Evolutionary conservation across 2,797 vertebrate genomes (phyloP).

Genomic region (Chelon auratus): DNA sequence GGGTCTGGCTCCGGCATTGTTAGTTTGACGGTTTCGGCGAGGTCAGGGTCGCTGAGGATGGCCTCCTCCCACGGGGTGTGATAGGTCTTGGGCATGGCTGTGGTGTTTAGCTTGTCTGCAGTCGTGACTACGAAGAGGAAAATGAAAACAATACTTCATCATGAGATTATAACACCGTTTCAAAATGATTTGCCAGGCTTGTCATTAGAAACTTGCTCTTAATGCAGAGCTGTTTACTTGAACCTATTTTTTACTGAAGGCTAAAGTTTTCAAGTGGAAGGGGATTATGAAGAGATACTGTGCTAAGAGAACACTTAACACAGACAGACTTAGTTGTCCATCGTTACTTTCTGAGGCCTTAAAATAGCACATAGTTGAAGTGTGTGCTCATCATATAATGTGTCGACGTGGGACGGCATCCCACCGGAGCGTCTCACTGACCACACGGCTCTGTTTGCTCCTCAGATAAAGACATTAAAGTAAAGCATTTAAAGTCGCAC

Average conservation of each 20-base stretch:
- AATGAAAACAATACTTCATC: conserved; percentile 59
- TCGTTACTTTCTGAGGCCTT: conserved; percentile 65
- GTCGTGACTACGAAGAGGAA: conserved; percentile 82
- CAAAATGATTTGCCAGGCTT: conserved; percentile 13
- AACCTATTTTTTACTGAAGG: conserved; percentile 4
- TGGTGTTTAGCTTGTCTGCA: conserved; percentile 88
- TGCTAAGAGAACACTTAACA: conserved; percentile 61
- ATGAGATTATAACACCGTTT: conserved; percentile 1
- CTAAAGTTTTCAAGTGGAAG: conserved; percentile 39
- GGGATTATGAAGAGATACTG: conserved; percentile 59
- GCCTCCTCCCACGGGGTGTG: conserved; percentile 98
- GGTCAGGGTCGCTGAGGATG: conserved; percentile 91
- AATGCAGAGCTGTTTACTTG: conserved; percentile 35
- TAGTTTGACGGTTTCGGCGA: conserved; percentile 90
- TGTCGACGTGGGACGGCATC: conserved; percentile 51
- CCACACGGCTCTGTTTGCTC: conserved; percentile 18
- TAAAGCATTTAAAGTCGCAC: conserved; percentile 1
- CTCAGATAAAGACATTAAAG: conserved; percentile 17
- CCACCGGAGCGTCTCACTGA: conserved; percentile 35
- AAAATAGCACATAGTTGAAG: conserved; percentile 78
- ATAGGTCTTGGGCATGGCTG: conserved; percentile 90
- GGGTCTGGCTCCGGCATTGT: conserved; percentile 87
- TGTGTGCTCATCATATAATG: conserved; percentile 69
- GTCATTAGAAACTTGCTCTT: not conserved
- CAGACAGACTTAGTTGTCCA: conserved; percentile 62